Evolutionary conservation across 1,140 invertebrate genomes (phyloP).

Genomic region (Achatina immaculata): DNA sequence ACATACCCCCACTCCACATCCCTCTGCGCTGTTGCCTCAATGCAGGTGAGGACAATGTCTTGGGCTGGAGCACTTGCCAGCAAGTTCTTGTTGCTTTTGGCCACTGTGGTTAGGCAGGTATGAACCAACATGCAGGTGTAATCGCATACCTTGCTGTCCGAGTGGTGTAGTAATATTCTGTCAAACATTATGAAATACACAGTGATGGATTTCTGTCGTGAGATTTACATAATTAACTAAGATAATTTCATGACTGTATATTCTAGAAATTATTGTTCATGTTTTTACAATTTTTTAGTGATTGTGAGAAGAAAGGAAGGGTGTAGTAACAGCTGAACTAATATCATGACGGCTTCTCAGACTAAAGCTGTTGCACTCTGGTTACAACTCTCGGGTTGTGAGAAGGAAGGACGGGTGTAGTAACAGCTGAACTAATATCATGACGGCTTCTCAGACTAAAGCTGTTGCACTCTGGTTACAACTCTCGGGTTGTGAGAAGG

Average conservation of each 20-base stretch:
- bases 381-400: too few relatives aligned
- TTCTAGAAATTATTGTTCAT: background rate
- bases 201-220: background rate
- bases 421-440: background rate
- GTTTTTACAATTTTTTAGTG: background rate
- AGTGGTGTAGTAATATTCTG: slow-evolving; percentile 15
- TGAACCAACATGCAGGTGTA: slow-evolving; percentile 36
- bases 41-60: slow-evolving; percentile 30
- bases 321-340: too few relatives aligned
- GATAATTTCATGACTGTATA: background rate
- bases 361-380: too few relatives aligned
- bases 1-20: slow-evolving; percentile 32
- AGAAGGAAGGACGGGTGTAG: background rate
- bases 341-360: too few relatives aligned
- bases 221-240: background rate
- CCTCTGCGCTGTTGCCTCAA: slow-evolving; percentile 16
- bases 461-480: too few relatives aligned
- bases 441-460: too few relatives aligned
- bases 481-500: background rate
- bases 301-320: background rate
- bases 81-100: slow-evolving; percentile 8
- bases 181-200: background rate
- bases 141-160: slow-evolving; percentile 27
- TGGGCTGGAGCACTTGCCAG: background rate
- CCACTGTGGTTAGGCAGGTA: slow-evolving; percentile 22